phyloP scores from a whole-genome alignment of 1,140 invertebrate species.

The Teleopsis dalmanni region DNA sequence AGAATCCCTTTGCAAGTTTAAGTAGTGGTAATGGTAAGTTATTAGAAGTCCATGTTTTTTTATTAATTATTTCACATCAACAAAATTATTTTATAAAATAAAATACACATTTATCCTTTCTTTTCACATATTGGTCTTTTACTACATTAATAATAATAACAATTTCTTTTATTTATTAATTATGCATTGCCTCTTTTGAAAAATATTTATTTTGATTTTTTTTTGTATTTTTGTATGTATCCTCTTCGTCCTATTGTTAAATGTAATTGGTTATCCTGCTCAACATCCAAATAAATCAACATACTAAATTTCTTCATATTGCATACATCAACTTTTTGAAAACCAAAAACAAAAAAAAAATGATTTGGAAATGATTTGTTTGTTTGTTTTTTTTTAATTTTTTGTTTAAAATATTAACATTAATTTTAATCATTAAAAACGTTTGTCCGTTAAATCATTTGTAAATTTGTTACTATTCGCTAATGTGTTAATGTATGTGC shows the following conservation, averaged over 20 bases:
- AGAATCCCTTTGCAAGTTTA: conserved; percentile 21
- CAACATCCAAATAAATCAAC: conserved; percentile 3
- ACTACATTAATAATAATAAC: neutral
- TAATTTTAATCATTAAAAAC: too few species aligned
- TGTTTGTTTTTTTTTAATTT: conserved; percentile 30
- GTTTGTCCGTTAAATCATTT: too few species aligned
- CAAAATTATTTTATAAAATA: conserved; percentile 1
- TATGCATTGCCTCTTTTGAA: conserved; percentile 4
- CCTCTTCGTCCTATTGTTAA: conserved; percentile 11
- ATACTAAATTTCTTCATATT: too few species aligned
- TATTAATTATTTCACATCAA: neutral
- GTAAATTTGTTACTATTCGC: too few species aligned
- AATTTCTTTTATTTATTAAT: neutral
- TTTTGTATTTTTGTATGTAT: conserved; percentile 8
- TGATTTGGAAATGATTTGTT: conserved; percentile 24
- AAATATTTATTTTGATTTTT: conserved; percentile 6
- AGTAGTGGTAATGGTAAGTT: conserved; percentile 7
- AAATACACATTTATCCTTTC: neutral
- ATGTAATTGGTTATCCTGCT: conserved; percentile 14
- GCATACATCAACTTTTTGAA: neutral
- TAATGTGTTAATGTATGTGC: neutral
- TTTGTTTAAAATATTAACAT: too few species aligned
- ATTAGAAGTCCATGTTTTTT: neutral
- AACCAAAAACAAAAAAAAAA: conserved; percentile 12
- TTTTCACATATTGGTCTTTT: neutral